phyloP scores from a whole-genome alignment of 2,113 vertebrate genomes.

The Pyxicephalus adspersus region DNA sequence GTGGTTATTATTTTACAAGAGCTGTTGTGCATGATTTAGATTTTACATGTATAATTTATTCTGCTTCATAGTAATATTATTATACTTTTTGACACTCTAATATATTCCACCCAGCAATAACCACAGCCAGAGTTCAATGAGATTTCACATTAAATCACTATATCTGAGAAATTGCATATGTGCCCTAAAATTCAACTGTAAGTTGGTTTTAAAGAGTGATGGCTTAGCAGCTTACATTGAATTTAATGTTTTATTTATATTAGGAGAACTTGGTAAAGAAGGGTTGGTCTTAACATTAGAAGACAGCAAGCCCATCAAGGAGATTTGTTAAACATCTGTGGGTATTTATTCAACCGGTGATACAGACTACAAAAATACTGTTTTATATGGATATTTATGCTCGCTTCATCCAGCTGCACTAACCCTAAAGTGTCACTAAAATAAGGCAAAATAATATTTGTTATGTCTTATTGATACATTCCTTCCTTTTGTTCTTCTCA shows the following conservation, averaged over 20 bases:
- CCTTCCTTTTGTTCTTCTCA: no score
- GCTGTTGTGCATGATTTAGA: not conserved
- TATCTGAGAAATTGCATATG: not conserved
- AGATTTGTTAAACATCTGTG: no score
- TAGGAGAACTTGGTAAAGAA: conserved; percentile 3
- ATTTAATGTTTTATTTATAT: not conserved
- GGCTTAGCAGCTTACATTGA: conserved; percentile 1
- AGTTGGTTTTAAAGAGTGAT: conserved; percentile 8
- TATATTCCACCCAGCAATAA: conserved; percentile 20
- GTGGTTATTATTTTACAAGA: not conserved
- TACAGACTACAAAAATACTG: no score
- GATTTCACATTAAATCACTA: conserved; percentile 11
- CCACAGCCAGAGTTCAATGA: not conserved
- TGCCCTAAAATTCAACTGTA: conserved; percentile 19
- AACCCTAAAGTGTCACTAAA: no score
- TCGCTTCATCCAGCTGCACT: no score
- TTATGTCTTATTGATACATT: no score
- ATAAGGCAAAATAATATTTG: no score
- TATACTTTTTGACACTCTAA: not conserved
- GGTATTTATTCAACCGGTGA: no score
- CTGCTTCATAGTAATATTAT: conserved; percentile 12
- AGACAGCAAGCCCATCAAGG: not conserved
- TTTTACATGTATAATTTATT: conserved; percentile 9
- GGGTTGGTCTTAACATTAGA: conserved; percentile 17
- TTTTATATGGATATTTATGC: no score